Base-by-base conservation (phyloP, 2,113 vertebrate genomes). In the Mola mola region DNA sequence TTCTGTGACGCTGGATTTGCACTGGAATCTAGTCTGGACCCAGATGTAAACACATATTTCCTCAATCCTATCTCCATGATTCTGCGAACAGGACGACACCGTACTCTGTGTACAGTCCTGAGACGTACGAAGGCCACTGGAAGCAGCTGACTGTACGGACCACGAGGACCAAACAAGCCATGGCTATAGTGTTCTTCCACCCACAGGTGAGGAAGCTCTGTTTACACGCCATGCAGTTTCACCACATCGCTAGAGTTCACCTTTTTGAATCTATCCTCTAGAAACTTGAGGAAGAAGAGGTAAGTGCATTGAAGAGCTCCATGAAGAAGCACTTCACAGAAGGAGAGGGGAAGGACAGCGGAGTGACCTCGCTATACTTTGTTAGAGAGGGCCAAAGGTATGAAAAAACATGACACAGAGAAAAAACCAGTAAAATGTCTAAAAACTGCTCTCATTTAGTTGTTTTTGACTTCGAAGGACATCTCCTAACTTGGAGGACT, bases 41-140 rank as follows among this genome's bases (percentile, higher is more conserved):
- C n/a, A n/a, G n/a, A n/a, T n/a, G n/a, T n/a, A n/a, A n/a, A n/a
- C n/a, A n/a, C n/a, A n/a, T n/a, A n/a, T n/a, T n/a, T n/a, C n/a
- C n/a, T n/a, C n/a, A n/a, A n/a, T n/a, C n/a, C n/a, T n/a, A n/a
- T 26, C 15, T 34, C 0, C 4, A 1, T 48, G 40, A 13, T 59
- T 55, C 22, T 49, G 17, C 36, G 10, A 22, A 22, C 90, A 98
- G 96, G 88, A 94, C 94, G 0, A 96, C 94, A 2, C 81, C 93
- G 0, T 98, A 95, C 78, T 87, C 89, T 0, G 95, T 96, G 21
- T 99, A 99, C 79, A 93, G 95, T 75, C 96, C 96, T 0, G 96
- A 98, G 82, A 96, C 95, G 0, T 98, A 98, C 0, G 93, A 93
- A 1, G 96, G 96, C 5, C 94, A 98, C 90, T 99, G 97, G 96